phyloP scores from a whole-genome alignment of 2,797 vertebrate species.

The Anableps anableps region DNA sequence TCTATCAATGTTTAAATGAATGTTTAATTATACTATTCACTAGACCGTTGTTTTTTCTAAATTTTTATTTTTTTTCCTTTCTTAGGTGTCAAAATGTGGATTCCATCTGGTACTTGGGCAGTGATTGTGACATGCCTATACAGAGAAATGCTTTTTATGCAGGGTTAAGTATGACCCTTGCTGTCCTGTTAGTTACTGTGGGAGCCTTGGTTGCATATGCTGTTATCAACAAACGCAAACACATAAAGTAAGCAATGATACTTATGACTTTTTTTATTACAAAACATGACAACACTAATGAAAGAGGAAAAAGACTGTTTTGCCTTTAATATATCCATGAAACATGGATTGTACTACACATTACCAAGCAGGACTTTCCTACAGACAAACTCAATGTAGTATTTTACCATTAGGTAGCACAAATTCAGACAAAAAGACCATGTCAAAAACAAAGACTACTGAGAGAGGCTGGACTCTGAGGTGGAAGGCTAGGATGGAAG shows the following conservation, averaged over 20 bases:
- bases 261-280: background rate
- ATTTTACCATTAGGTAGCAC: background rate
- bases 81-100: conserved; percentile 22
- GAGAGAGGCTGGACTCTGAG: background rate
- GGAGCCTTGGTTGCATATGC: conserved; percentile 20
- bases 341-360: background rate
- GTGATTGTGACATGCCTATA: conserved; percentile 25
- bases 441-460: background rate
- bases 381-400: background rate
- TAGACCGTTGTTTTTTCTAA: background rate
- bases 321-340: background rate
- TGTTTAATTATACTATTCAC: background rate
- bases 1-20: background rate
- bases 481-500: background rate
- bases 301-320: background rate
- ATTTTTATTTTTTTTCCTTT: background rate
- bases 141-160: conserved; percentile 19
- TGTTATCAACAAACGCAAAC: conserved; percentile 27
- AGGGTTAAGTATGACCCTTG: conserved; percentile 39
- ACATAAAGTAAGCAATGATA: conserved; percentile 41
- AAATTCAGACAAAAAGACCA: background rate
- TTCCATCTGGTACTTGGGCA: conserved; percentile 40
- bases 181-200: conserved; percentile 18
- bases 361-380: background rate
- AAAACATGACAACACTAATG: background rate